phyloP scores from a whole-genome alignment of 2,113 vertebrate genomes.

The Grus americana region DNA sequence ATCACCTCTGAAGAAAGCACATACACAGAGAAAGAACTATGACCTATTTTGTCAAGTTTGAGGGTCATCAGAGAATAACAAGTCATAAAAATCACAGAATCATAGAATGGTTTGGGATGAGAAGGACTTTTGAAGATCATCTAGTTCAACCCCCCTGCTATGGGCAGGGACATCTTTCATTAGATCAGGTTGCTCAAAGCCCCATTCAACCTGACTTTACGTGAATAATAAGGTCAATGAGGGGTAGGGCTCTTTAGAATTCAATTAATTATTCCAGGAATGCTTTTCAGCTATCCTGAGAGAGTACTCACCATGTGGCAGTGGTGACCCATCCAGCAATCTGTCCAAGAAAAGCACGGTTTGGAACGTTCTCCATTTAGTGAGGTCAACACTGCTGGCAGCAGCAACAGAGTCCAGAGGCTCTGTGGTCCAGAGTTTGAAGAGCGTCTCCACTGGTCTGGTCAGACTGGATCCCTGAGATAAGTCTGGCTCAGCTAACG shows the following conservation, averaged over 20 bases:
- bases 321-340: slow-evolving; percentile 87
- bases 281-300: not conserved
- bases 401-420: slow-evolving; percentile 77
- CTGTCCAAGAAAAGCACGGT: slow-evolving; percentile 94
- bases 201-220: not conserved
- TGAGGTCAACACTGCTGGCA: slow-evolving; percentile 81
- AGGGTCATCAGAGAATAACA: not conserved
- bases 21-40: not conserved
- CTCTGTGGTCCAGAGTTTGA: slow-evolving; percentile 84
- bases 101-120: not conserved
- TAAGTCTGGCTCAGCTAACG: slow-evolving; percentile 89
- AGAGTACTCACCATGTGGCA: slow-evolving; percentile 81
- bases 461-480: slow-evolving; percentile 88
- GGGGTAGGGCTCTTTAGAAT: not conserved
- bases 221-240: not conserved
- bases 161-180: not conserved
- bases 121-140: not conserved
- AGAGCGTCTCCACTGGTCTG: slow-evolving; percentile 85
- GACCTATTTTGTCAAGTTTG: not conserved
- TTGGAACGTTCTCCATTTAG: slow-evolving; percentile 94
- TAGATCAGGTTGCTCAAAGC: not conserved
- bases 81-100: not conserved
- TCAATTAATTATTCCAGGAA: not conserved
- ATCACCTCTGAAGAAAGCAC: slow-evolving; percentile 82
- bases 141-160: not conserved